Conservation (phyloP, 64 coral and sea anemone genomes). For the Porites australiensis region DNA sequence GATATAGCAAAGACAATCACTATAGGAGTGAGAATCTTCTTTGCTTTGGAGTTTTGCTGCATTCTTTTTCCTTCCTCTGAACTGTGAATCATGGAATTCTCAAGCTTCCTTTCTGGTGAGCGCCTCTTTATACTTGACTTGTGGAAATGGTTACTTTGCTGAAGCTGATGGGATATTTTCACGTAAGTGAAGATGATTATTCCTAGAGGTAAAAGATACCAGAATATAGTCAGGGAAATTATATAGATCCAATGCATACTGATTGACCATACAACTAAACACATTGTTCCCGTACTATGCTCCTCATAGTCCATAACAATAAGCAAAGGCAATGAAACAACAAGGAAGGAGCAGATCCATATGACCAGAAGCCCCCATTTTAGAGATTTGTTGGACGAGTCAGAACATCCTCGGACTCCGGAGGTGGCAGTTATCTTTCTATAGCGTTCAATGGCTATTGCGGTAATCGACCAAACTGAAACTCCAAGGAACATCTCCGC, state of each 20-base stretch:
- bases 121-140: slow-evolving; percentile 7
- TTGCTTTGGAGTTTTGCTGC: slow-evolving; percentile 53
- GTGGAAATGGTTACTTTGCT: slow-evolving; percentile 56
- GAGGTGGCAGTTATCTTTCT: slow-evolving; percentile 26
- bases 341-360: slow-evolving; percentile 54
- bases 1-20: slow-evolving; percentile 58
- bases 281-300: background rate
- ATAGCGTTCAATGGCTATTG: slow-evolving; percentile 65
- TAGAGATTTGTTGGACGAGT: background rate
- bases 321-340: slow-evolving; percentile 44
- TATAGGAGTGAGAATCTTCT: slow-evolving; percentile 55
- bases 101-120: background rate
- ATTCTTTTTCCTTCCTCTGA: slow-evolving; percentile 34
- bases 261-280: slow-evolving; percentile 13
- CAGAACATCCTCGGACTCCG: background rate
- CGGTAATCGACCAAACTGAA: slow-evolving; percentile 65
- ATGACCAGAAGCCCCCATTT: slow-evolving; percentile 38
- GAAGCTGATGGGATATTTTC: slow-evolving; percentile 36
- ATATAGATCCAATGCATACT: slow-evolving; percentile 33
- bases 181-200: slow-evolving; percentile 57
- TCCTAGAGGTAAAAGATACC: slow-evolving; percentile 59
- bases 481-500: slow-evolving; percentile 56
- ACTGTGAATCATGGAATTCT: background rate
- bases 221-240: slow-evolving; percentile 9
- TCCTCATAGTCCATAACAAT: slow-evolving; percentile 51